Base-by-base conservation (phyloP, 2,797 vertebrate species). In the Pelobates cultripes region DNA sequence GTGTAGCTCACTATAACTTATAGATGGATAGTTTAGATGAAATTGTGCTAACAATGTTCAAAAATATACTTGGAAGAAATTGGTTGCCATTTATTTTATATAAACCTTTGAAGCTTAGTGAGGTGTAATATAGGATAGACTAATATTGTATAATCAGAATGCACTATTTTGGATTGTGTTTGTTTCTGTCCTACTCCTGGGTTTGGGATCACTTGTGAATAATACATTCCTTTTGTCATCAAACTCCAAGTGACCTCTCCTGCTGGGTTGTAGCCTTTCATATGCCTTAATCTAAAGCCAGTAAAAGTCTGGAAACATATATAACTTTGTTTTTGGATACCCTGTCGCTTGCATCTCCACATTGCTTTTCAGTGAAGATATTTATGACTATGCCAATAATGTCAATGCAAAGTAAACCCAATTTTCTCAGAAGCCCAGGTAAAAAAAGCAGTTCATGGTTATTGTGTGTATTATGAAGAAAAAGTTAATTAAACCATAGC, bases 211-310 rank as follows among this genome's bases (percentile, higher is more conserved):
- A 28, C 28, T 28, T 28, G 28, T 28, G 28, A 28, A 28, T 28
- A 80, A 63, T 71, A 53, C 12, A 60, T 60, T n/a, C 44, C 7
- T 78, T 44, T 70, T 73, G 79, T 84, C 69, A 66, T 72, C 43
- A 53, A 77, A 78, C 83, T 87, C 76, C 45, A 5, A 75, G 55
- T 82, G 82, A 82, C 77, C 73, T 84, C 77, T 75, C 17, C 74
- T 55, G 53, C 17, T 57, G 75, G 80, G 84, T 81, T 64, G 45
- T 78, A 73, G 45, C 71, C 66, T 43, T 76, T 67, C 79, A 82
- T 3, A 69, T 12, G 41, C 80, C 71, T 64, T 3, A 28, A 82
- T 70, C 75, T 82, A 42, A 12, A 73, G 83, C 57, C 3, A 43
- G 53, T 75, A 45, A 70, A 57, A 51, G 47, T 82, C 77, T 75